These are phyloP conservation scores for honey bee (Apis mellifera) DNA, from an alignment of 1,140 invertebrate species.

Conservation along the genomic window DNA sequence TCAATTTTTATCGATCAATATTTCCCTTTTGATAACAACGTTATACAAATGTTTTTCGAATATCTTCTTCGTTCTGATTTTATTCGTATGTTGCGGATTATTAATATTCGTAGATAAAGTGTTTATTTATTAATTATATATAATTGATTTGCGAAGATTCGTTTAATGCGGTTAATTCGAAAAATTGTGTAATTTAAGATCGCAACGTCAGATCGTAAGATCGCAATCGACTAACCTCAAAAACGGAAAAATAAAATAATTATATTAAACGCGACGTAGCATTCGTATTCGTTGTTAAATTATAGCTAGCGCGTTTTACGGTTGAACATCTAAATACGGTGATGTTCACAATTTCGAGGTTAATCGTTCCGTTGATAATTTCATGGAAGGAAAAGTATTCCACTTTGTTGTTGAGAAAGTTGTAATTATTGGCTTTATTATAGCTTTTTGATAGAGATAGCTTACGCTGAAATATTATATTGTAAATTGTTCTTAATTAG, in stretches of 20 bases:
- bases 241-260: background rate
- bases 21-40: background rate
- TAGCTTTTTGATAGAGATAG: background rate
- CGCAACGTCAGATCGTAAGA: conserved; percentile 12
- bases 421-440: background rate
- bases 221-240: conserved; percentile 25
- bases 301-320: background rate
- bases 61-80: background rate
- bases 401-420: background rate
- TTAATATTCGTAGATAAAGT: background rate
- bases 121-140: too few species aligned
- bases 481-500: background rate
- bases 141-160: background rate
- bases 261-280: background rate
- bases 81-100: background rate
- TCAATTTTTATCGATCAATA: background rate
- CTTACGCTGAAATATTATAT: background rate
- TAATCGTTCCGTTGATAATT: background rate
- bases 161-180: background rate
- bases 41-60: background rate
- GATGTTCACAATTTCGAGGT: background rate
- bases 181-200: conserved; percentile 1
- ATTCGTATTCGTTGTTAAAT: background rate
- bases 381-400: background rate
- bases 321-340: background rate